phyloP scores from a whole-genome alignment of 2,888 invertebrate genomes.

The Coelopa pilipes region DNA sequence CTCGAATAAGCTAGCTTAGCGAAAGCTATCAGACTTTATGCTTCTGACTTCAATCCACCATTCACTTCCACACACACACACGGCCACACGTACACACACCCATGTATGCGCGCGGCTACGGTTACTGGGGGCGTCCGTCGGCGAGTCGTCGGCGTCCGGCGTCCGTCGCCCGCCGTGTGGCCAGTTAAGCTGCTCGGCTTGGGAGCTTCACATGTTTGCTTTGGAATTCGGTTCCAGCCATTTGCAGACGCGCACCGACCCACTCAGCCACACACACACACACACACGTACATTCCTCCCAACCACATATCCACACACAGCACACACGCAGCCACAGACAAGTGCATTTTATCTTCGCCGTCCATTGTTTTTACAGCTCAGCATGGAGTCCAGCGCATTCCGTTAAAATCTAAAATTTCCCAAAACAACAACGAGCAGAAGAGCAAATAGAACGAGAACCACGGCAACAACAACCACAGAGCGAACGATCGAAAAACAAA shows the following conservation, averaged over 20 bases:
- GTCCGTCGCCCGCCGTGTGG: conserved; percentile 19
- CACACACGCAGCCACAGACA: no score
- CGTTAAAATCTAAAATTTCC: conserved; percentile 22
- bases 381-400: conserved; percentile 9
- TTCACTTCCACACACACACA: conserved; percentile 1
- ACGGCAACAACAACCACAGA: no score
- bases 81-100: background rate
- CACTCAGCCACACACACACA: background rate
- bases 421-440: no score
- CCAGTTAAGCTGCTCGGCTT: conserved; percentile 25
- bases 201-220: conserved; percentile 28
- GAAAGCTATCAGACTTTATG: conserved; percentile 62
- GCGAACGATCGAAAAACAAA: background rate
- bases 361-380: conserved; percentile 20
- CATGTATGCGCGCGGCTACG: no score
- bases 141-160: conserved; percentile 6
- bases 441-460: no score
- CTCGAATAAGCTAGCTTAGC: conserved; percentile 61
- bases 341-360: conserved; percentile 21
- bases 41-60: conserved; percentile 54
- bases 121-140: background rate
- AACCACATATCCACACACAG: background rate
- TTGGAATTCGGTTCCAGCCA: conserved; percentile 22
- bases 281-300: background rate
- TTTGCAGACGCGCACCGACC: conserved; percentile 24